Conservation (phyloP, 2,888 invertebrate genomes). For the Cordylochernes scorpioides region DNA sequence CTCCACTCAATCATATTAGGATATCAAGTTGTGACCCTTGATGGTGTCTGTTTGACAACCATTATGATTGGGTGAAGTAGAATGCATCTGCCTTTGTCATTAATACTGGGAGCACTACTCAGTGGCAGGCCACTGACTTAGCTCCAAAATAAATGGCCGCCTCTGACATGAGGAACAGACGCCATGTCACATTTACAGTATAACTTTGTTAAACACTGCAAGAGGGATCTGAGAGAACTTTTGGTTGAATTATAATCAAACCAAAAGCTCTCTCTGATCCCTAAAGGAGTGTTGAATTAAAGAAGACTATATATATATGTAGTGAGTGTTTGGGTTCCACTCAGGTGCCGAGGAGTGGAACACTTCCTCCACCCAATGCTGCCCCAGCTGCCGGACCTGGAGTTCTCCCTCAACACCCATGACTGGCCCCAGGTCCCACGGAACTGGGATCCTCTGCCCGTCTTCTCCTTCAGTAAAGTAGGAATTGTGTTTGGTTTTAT, state of each 20-base stretch:
- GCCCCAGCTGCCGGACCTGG: slow-evolving; percentile 43
- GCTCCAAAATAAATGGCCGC: no score
- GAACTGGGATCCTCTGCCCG: slow-evolving; percentile 35
- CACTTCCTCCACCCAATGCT: slow-evolving; percentile 48
- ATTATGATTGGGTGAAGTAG: no score
- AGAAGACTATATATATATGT: slow-evolving; percentile 1
- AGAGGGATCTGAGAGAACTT: background rate
- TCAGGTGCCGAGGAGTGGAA: slow-evolving; percentile 59
- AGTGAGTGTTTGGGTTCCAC: background rate
- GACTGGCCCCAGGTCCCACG: slow-evolving; percentile 70
- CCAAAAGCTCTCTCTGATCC: background rate
- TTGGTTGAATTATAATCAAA: background rate
- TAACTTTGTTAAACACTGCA: background rate
- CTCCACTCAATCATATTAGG: no score
- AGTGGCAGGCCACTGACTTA: no score
- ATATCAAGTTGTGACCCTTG: no score
- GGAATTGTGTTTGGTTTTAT: no score
- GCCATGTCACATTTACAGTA: no score
- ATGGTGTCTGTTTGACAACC: no score
- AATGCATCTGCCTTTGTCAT: no score
- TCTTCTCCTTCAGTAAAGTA: slow-evolving; percentile 89
- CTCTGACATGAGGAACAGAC: no score
- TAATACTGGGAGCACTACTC: no score
- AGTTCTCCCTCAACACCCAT: slow-evolving; percentile 58
- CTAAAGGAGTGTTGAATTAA: background rate